Evolutionary conservation across 2,797 vertebrate species (phyloP), one percentile per base, ranked within the genome.

Genomic region (Menidia menidia): DNA sequence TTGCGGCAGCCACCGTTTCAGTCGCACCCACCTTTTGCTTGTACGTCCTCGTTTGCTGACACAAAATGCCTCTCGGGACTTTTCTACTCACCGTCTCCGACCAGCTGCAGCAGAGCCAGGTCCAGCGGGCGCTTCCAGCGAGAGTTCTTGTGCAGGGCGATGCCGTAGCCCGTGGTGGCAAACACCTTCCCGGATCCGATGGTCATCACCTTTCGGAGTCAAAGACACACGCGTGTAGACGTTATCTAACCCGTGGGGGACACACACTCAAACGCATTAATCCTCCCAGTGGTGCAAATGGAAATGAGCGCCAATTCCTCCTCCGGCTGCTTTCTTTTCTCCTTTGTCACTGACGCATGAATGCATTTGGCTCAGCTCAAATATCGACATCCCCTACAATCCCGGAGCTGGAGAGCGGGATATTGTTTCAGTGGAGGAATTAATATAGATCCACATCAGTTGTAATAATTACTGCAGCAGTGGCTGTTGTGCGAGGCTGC

Each of bases 111-210:
- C 68, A 97, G 90, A 0, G 96, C 96, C 81, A 97, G 91, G 87
- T 97, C 96, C 51, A 97, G 93, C 0, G 95, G 95, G 1, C 96
- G 88, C 66, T 97, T 97, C 96, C 96, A 97, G 71, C 95, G 95
- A 33, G 96, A 97, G 85, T 96, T 96, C 88, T 97, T 97, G 87
- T 96, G 94, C 76, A 97, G 90, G 1, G 96, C 96, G 55, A 97
- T 96, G 80, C 96, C 96, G 0, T 97, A 97, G 60, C 96, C 96
- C 0, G 96, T 97, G 0, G 96, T 97, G 50, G 96, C 96, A 15
- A 97, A 97, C 68, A 97, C 96, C 88, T 97, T 97, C 4, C 96
- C 96, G 0, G 95, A 96, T 72, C 96, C 96, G 3, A 97, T 97
- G 72, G 96, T 97, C 91, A 97, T 96, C 48, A 92, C 90, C 91